Evolutionary conservation across 2,113 vertebrate species (phyloP).

Genomic region (Petrocephalus microphthalmus): DNA sequence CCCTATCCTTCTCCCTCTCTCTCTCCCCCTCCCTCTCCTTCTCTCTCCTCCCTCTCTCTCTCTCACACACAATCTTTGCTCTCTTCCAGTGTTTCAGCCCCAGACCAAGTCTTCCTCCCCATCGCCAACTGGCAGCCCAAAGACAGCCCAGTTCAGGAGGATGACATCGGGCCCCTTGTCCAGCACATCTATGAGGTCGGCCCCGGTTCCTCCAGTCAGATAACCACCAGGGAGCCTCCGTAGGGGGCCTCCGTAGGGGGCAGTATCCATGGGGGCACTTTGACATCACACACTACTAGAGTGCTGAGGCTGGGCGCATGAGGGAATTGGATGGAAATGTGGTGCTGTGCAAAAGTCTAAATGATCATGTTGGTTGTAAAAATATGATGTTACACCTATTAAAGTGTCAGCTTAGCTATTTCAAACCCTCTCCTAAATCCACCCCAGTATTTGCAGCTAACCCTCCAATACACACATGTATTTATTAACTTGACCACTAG

Average conservation of each 20-base stretch:
- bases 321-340: neutral
- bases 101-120: constrained; percentile 85
- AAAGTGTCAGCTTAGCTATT: too few relatives aligned
- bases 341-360: too few relatives aligned
- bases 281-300: neutral
- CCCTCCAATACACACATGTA: too few relatives aligned
- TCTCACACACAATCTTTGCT: too few relatives aligned
- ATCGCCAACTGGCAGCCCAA: constrained; percentile 84
- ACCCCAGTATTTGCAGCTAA: too few relatives aligned
- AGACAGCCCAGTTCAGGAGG: constrained; percentile 69
- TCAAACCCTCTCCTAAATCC: too few relatives aligned
- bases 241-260: neutral
- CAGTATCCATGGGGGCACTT: neutral
- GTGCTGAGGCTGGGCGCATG: neutral
- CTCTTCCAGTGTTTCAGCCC: constrained; percentile 73
- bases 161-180: constrained; percentile 88
- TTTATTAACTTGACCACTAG: too few relatives aligned
- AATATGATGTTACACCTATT: too few relatives aligned
- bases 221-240: neutral
- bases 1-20: too few relatives aligned
- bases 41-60: too few relatives aligned
- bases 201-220: neutral
- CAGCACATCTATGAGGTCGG: constrained; percentile 87
- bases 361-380: too few relatives aligned
- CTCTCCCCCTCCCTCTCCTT: too few relatives aligned